Base-by-base conservation (phyloP, 1,140 invertebrate genomes). In the Magallana ariakensis region DNA sequence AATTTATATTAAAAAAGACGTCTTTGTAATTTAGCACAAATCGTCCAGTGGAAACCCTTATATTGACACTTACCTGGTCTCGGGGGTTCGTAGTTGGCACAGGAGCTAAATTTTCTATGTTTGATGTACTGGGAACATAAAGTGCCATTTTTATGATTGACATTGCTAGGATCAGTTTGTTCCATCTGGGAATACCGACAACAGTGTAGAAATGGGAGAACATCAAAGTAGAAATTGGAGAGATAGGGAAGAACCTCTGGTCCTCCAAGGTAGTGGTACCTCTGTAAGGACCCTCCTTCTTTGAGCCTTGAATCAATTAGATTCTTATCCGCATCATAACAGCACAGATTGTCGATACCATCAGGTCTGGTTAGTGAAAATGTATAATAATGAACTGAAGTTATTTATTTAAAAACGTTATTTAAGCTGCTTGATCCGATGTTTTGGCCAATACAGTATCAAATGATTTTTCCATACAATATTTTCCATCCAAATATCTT, bases 181-280 rank as follows among this genome's bases (percentile, higher is more conserved):
- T 10, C 4, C n/a, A 2, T 22, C 22, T 26, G n/a, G 6, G 58
- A 62, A 26, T 19, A 70, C 11, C 22, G 6, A 83, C 87, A 88
- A 16, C 87, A 88, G 33, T 88, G 80, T 33, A 83, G 22, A 55
- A 58, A 85, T 4, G 87, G 84, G 7, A 83, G 53, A 19, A 83
- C 55, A 54, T 88, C 87, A 83, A 75, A 55, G 56, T 83, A 83
- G 15, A 88, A 22, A 60, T 88, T 88, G 2, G 84, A 85, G 15
- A 88, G n/a, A 60, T 85, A 86, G 11, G 87, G 87, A 11, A 70
- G 19, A 15, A 9, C 83, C 1, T 85, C 75, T 10, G n/a, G 8
- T 22, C 75, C 84, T 16, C 84, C 87, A 56, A 85, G 33, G 54
- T 86, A 88, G 66, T 88, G 87, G 22, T 83, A 86, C 22, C 87